A percentile compares a stretch with the other conserved stretches of the same genome.
phyloP scores from a whole-genome alignment of 2,113 vertebrate genomes.

The Chlorodrepanis virens region DNA sequence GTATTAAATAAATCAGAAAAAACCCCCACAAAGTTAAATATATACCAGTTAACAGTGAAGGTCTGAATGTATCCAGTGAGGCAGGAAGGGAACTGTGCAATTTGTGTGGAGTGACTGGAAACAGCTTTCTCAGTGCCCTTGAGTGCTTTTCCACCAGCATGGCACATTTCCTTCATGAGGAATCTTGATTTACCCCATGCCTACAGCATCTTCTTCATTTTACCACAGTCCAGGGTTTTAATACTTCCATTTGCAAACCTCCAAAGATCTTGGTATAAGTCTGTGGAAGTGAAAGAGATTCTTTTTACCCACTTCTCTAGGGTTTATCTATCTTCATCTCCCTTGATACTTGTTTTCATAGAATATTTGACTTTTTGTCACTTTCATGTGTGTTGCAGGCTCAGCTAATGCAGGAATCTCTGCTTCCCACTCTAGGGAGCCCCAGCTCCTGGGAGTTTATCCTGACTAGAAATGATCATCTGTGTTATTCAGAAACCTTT shows the following conservation, averaged over 20 bases:
- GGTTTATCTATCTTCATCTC: background rate
- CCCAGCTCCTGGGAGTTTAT: background rate
- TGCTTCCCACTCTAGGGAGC: background rate
- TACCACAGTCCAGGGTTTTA: background rate
- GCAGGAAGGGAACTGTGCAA: background rate
- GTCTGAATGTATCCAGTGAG: background rate
- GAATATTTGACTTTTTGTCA: background rate
- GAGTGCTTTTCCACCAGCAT: background rate
- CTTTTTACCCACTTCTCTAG: background rate
- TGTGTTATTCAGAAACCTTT: background rate
- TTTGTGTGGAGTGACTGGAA: background rate
- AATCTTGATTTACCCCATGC: background rate
- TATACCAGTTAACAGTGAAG: background rate
- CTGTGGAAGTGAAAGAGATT: background rate
- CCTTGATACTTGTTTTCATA: background rate
- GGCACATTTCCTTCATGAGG: background rate
- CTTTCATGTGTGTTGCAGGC: background rate
- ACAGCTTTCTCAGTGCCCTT: background rate
- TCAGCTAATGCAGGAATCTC: background rate
- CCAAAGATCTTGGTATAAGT: background rate
- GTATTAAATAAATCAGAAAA: background rate
- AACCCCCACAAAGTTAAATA: background rate
- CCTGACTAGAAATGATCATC: background rate
- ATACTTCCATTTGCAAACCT: background rate
- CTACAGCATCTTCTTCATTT: background rate